Percentiles rank a stretch among this genome's conserved stretches.
These are phyloP conservation scores for Nibea albiflora DNA, from an alignment of 2,113 vertebrate genomes.

Conservation along the genomic window DNA sequence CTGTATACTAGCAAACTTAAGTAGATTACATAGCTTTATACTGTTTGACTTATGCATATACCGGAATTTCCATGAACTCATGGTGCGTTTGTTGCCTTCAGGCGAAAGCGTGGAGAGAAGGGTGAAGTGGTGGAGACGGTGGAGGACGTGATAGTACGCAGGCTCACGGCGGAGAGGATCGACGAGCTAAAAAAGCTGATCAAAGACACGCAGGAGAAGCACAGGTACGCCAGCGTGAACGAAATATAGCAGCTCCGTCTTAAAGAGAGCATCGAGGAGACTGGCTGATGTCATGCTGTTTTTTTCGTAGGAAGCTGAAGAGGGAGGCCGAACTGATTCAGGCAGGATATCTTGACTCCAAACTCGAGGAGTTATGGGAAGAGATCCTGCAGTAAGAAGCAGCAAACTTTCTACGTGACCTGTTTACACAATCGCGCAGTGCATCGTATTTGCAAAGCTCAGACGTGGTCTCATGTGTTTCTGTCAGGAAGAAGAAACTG, in stretches of 20 bases:
- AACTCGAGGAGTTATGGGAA: constrained; percentile 92
- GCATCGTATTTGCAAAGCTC: neutral
- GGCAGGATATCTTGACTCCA: constrained; percentile 92
- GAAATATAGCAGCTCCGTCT: rapidly evolving
- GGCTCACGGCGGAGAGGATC: constrained; percentile 92
- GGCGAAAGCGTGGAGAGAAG: constrained; percentile 95
- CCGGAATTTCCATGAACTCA: neutral
- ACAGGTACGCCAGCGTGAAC: constrained; percentile 84
- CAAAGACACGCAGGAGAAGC: constrained; percentile 95
- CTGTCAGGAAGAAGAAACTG: constrained; percentile 84
- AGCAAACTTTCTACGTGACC: constrained; percentile 7
- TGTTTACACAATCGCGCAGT: neutral
- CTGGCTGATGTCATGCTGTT: neutral
- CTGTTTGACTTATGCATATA: neutral
- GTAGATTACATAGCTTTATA: neutral
- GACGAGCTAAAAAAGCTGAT: constrained; percentile 94
- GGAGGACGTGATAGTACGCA: constrained; percentile 95
- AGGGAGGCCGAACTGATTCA: constrained; percentile 95
- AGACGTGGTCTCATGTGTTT: constrained; percentile 20
- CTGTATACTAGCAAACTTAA: neutral
- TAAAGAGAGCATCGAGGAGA: neutral
- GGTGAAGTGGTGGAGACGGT: constrained; percentile 97
- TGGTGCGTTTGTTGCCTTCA: constrained; percentile 58
- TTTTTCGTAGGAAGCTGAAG: constrained; percentile 89
- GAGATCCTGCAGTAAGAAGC: constrained; percentile 89